phyloP scores from a whole-genome alignment of 2,888 invertebrate genomes.

The Dexiosoma caninum region DNA sequence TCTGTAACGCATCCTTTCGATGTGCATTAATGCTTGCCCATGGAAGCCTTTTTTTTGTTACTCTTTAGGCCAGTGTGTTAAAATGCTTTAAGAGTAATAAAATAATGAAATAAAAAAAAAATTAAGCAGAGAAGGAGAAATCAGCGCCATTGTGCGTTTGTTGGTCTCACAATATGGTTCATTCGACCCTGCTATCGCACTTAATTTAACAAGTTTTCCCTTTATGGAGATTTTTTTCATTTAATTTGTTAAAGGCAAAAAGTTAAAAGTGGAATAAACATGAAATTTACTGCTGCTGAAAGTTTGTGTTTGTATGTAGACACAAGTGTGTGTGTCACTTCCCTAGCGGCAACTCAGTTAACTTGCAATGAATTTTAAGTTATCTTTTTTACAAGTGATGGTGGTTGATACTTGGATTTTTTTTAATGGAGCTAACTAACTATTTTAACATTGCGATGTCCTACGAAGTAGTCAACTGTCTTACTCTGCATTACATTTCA shows the following conservation, averaged over 20 bases:
- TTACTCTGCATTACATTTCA: no score
- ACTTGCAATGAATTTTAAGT: no score
- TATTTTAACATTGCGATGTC: no score
- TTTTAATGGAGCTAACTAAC: no score
- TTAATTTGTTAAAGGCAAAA: conserved; percentile 14
- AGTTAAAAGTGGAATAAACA: conserved; percentile 27
- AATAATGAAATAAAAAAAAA: not conserved
- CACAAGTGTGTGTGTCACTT: not conserved
- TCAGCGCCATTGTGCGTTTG: conserved; percentile 23
- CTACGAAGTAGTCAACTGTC: no score
- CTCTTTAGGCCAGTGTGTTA: not conserved
- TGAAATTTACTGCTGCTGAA: not conserved
- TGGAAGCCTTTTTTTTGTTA: not conserved
- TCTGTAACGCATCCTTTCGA: no score
- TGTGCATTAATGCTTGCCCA: no score
- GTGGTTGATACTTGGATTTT: no score
- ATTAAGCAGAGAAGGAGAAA: not conserved
- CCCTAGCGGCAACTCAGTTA: no score
- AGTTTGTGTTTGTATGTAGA: not conserved
- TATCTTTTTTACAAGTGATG: no score
- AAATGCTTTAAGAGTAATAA: conserved; percentile 3
- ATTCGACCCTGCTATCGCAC: conserved; percentile 36
- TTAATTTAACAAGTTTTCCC: conserved; percentile 46
- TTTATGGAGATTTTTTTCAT: not conserved
- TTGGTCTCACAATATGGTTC: conserved; percentile 27